phyloP scores from a whole-genome alignment of 2,888 invertebrate species.

The Girardia tigrina region DNA sequence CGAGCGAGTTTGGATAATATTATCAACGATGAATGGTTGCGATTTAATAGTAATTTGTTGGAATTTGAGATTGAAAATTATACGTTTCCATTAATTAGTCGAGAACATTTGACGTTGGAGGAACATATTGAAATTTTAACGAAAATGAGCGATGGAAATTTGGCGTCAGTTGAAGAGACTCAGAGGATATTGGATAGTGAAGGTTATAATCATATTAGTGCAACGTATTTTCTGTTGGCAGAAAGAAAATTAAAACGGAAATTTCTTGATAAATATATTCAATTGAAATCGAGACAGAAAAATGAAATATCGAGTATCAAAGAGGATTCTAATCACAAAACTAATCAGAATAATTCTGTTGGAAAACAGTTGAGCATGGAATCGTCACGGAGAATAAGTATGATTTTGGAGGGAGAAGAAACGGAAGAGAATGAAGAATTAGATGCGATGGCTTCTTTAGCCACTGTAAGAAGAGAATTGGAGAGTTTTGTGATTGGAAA shows the following conservation, averaged over 20 bases:
- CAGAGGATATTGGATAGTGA: conserved; percentile 77
- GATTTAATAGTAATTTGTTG: conserved; percentile 21
- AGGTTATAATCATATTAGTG: conserved; percentile 93
- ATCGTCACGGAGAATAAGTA: conserved; percentile 28
- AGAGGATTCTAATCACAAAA: background rate
- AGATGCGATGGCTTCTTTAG: background rate
- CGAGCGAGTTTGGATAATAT: conserved; percentile 76
- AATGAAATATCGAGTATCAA: background rate
- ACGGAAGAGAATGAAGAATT: conserved; percentile 28
- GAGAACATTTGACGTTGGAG: conserved; percentile 75
- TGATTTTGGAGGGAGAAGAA: conserved; percentile 35
- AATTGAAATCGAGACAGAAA: background rate
- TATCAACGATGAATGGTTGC: conserved; percentile 66
- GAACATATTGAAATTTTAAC: conserved; percentile 79
- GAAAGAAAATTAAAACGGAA: conserved; percentile 63
- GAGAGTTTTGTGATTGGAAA: background rate
- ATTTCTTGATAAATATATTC: conserved; percentile 7
- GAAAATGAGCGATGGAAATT: conserved; percentile 85
- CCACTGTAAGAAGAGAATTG: background rate
- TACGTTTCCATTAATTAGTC: conserved; percentile 65
- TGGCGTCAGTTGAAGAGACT: conserved; percentile 83
- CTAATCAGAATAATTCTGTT: background rate
- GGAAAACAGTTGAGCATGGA: background rate
- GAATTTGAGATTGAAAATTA: background rate
- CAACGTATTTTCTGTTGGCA: conserved; percentile 86